Evolutionary conservation across 2,888 invertebrate species (phyloP).

Genomic region (Conus canariensis): DNA sequence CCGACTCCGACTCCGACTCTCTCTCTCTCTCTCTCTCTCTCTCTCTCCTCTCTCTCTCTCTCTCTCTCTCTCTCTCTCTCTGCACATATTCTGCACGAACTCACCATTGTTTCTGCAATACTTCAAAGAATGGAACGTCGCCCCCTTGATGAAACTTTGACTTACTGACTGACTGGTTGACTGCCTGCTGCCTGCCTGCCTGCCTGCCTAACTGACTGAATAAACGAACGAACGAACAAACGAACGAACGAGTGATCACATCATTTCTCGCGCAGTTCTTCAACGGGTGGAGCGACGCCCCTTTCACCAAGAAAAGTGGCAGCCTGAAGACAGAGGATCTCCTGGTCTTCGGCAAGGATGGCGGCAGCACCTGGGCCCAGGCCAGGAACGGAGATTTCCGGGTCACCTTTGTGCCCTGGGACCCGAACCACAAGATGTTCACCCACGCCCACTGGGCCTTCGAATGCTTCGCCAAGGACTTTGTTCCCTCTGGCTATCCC

Average conservation of each 20-base stretch:
- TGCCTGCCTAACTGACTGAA: no score
- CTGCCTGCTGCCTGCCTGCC: no score
- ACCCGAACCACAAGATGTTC: neutral
- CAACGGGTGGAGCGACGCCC: neutral
- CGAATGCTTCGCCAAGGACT: neutral
- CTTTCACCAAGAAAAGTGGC: neutral
- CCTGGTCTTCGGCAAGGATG: neutral
- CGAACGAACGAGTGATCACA: no score
- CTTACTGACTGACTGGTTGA: neutral
- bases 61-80: no score
- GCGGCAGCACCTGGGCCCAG: neutral
- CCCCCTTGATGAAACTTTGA: no score
- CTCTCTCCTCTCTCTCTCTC: no score
- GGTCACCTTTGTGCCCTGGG: conserved; percentile 23
- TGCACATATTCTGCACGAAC: no score
- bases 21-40: no score
- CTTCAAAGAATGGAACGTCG: no score
- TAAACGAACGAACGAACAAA: no score
- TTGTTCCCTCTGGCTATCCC: neutral
- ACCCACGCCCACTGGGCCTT: neutral
- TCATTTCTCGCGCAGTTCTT: neutral
- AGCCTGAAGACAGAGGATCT: neutral
- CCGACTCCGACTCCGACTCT: no score
- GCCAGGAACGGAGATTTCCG: conserved; percentile 20
- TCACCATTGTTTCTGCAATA: no score